These are phyloP conservation scores for Tyrannus savana DNA, from an alignment of 2,113 vertebrate genomes.

Conservation along the genomic window DNA sequence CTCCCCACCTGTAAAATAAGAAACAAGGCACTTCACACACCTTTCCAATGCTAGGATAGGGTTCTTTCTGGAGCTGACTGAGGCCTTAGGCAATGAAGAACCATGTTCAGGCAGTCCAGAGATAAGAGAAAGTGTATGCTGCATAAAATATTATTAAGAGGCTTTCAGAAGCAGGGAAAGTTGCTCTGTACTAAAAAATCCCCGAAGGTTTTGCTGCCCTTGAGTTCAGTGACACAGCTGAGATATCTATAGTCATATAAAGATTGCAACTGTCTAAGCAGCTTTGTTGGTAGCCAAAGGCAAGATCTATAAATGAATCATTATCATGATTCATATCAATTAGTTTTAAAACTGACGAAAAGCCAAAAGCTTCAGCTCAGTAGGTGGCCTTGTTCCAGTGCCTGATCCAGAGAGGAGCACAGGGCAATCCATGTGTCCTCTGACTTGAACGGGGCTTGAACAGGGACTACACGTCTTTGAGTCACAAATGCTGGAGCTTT, in stretches of 20 bases:
- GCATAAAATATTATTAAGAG: background rate
- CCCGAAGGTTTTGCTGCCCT: background rate
- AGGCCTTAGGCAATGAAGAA: background rate
- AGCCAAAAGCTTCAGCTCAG: background rate
- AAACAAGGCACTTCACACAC: background rate
- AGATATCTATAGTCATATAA: background rate
- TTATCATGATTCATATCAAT: background rate
- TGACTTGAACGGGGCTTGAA: rapidly evolving
- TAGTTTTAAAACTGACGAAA: background rate
- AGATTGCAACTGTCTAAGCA: background rate
- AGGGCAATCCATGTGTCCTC: background rate
- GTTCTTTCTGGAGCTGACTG: background rate
- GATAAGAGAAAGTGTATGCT: background rate
- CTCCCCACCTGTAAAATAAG: background rate
- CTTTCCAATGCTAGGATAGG: background rate
- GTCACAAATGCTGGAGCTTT: background rate
- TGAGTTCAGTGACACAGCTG: background rate
- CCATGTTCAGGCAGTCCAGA: background rate
- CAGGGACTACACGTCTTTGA: background rate
- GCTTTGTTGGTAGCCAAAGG: background rate
- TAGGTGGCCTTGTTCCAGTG: background rate
- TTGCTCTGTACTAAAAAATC: background rate
- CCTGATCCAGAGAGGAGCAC: background rate
- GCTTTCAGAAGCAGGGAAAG: background rate
- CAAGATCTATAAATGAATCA: background rate